A percentile compares a stretch with the other conserved stretches of the same genome.
phyloP scores from a whole-genome alignment of 2,888 invertebrate species.

The Drosophila ustulata region DNA sequence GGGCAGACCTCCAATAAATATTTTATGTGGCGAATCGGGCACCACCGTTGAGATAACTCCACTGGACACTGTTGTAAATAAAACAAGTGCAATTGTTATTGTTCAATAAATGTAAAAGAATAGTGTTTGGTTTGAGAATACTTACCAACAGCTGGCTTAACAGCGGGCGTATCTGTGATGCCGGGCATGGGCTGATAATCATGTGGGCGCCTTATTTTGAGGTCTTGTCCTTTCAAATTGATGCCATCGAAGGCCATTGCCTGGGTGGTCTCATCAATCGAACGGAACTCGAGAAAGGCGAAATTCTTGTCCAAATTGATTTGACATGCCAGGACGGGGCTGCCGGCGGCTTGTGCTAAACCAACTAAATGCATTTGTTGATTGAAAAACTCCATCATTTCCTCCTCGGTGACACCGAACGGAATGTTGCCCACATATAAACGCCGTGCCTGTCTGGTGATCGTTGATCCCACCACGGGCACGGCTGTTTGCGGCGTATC shows the following conservation, averaged over 20 bases:
- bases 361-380: slow-evolving; percentile 99
- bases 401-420: slow-evolving; percentile 98
- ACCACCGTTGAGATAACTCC: slow-evolving; percentile 97
- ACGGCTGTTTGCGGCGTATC: slow-evolving; percentile 97
- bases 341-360: slow-evolving; percentile 98
- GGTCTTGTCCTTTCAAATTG: slow-evolving; percentile 98
- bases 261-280: slow-evolving; percentile 99
- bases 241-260: slow-evolving; percentile 99
- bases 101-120: neutral
- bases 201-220: slow-evolving; percentile 98
- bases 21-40: slow-evolving; percentile 99
- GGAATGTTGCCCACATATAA: slow-evolving; percentile 99
- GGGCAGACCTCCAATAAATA: slow-evolving; percentile 99
- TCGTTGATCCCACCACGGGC: slow-evolving; percentile 98
- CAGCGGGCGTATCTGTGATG: slow-evolving; percentile 94
- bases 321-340: slow-evolving; percentile 98
- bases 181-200: slow-evolving; percentile 99
- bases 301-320: slow-evolving; percentile 99
- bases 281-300: slow-evolving; percentile 98
- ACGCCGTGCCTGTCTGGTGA: slow-evolving; percentile 96
- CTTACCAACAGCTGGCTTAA: slow-evolving; percentile 92
- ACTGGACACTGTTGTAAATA: slow-evolving; percentile 78
- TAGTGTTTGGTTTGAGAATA: neutral
- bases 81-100: neutral
- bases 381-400: slow-evolving; percentile 99